These are phyloP conservation scores for Carcinoscorpius rotundicauda DNA, from an alignment of 1,140 invertebrate species.

Conservation along the genomic window DNA sequence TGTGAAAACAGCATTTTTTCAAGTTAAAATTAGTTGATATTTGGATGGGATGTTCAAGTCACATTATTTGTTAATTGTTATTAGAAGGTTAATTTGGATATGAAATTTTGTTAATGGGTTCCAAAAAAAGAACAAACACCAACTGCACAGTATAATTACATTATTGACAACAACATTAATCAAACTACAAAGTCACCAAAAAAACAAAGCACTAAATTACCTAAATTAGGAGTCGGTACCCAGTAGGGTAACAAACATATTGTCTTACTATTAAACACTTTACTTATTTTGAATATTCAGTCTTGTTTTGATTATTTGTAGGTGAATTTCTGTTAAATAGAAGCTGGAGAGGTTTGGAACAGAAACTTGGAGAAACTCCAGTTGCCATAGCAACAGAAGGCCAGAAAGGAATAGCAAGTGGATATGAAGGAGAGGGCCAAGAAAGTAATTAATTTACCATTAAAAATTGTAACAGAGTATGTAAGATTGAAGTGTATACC, in stretches of 20 bases:
- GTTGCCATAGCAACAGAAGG: constrained; percentile 31
- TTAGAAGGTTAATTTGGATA: background rate
- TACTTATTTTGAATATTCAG: constrained; percentile 2
- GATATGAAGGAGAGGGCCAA: constrained; percentile 29
- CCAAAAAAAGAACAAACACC: background rate
- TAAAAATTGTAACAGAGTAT: too few species aligned
- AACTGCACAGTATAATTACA: too few species aligned
- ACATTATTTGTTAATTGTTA: background rate
- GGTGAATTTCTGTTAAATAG: constrained; percentile 21
- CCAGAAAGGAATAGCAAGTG: constrained; percentile 31
- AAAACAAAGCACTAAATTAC: background rate
- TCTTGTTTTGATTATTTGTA: constrained; percentile 5
- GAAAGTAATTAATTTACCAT: too few species aligned
- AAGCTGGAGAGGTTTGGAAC: constrained; percentile 36
- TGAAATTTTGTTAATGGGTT: background rate
- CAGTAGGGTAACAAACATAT: background rate
- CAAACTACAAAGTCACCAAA: too few species aligned
- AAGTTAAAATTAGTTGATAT: background rate
- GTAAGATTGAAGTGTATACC: too few species aligned
- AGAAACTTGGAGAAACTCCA: constrained; percentile 33
- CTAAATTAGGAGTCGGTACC: background rate
- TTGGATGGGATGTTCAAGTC: background rate
- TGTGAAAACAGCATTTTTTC: background rate
- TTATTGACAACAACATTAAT: too few species aligned
- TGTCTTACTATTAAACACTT: background rate